These are phyloP conservation scores for Meloidogyne exigua DNA, from an alignment of 1,140 invertebrate species.

Conservation along the genomic window DNA sequence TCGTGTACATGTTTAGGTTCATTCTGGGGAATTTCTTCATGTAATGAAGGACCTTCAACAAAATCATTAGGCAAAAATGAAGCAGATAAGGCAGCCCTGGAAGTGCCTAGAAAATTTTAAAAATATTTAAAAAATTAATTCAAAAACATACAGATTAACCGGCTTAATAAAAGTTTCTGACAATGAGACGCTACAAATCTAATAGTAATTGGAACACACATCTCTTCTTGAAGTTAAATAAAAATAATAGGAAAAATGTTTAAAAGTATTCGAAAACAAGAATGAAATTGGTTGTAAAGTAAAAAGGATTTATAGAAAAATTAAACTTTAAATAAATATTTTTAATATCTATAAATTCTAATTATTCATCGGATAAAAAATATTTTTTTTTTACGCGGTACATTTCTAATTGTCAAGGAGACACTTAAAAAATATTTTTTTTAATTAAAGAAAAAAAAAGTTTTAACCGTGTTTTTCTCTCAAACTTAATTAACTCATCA, in stretches of 20 bases:
- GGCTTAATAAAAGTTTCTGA: background rate
- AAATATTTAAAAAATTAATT: background rate
- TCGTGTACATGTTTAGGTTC: background rate
- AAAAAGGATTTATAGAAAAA: no score
- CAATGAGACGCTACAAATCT: background rate
- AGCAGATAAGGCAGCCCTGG: background rate
- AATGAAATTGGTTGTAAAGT: background rate
- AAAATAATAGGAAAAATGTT: background rate
- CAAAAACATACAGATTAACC: background rate
- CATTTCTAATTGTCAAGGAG: conserved; percentile 88
- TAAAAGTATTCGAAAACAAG: background rate
- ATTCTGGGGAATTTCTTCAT: conserved; percentile 18
- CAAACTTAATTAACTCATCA: background rate
- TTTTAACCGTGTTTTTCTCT: background rate
- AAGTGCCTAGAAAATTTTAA: background rate
- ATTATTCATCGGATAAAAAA: no score
- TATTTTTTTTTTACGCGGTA: conserved; percentile 71
- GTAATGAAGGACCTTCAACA: background rate
- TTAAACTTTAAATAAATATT: no score
- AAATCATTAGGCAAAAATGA: background rate
- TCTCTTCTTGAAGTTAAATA: no score
- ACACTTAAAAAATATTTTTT: conserved; percentile 68
- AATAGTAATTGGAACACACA: background rate
- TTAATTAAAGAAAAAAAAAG: background rate
- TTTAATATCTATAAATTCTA: no score